Base-by-base conservation (phyloP, 2,888 invertebrate genomes). In the Yponomeuta evonymella region DNA sequence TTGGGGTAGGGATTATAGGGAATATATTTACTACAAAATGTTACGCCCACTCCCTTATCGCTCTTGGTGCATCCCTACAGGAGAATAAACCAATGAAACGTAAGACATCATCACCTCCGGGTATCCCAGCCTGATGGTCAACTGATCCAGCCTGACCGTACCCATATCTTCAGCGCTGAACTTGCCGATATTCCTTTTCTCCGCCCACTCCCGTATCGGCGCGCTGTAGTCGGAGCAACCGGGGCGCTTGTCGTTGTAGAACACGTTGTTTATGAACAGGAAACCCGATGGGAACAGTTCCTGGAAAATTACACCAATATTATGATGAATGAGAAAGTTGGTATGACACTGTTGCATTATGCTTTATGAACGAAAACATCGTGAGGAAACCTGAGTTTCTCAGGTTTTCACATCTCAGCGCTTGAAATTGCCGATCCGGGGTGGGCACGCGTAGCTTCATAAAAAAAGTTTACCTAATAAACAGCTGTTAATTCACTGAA, bases 181-280 rank as follows among this genome's bases (percentile, higher is more conserved):
- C 71, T 67, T 43, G 0, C 90, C 90, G 2, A 88, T 65, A 0
- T 80, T 78, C 48, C 81, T 77, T 6, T 65, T 62, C 6, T 4
- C 12, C 2, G 90, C 90, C 90, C 90, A 92, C 58, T 74, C 76
- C 10, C 90, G 84, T 43, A 89, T 73, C 8, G 68, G 73, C 66
- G 71, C 79, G 72, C 81, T 79, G 71, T 76, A 75, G 83, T 92
- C 91, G n/a, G 66, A 43, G 80, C 89, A 87, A 11, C 85, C 83
- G 2, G 74, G 69, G 2, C 91, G 81, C 29, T 72, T 71, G 81
- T 91, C 91, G 80, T 88, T 86, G 82, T 90, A 92, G 83, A 92
- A 90, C 76, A 83, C 83, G 82, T 90, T 89, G 85, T 88, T 90
- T 70, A 92, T 87, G 80, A 92, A 91, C 78, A 92, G 76, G 79